Percentiles rank a stretch among this genome's conserved stretches.
Evolutionary conservation across 2,113 vertebrate species (phyloP).

Genomic region (Osmerus mordax): DNA sequence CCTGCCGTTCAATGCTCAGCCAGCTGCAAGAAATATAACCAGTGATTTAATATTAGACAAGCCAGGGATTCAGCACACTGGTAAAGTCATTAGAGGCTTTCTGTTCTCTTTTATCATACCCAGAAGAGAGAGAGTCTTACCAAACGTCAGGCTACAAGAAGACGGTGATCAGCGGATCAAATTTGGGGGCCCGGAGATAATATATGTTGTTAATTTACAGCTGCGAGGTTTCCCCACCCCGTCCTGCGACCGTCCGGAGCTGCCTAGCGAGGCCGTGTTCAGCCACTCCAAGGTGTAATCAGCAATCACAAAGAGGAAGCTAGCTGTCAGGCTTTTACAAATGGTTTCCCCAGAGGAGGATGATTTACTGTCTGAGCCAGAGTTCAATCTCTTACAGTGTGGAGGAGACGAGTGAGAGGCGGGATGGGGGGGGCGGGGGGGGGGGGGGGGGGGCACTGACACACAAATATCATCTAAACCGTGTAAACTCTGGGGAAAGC

Average conservation of each 20-base stretch:
- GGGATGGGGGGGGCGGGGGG: constrained; percentile 5
- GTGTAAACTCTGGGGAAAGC: constrained; percentile 8
- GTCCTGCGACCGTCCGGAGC: constrained; percentile 41
- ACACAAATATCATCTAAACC: constrained; percentile 42
- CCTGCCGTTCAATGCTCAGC: constrained; percentile 38
- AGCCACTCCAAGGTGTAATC: constrained; percentile 64
- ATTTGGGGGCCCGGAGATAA: constrained; percentile 45
- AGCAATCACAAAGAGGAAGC: constrained; percentile 66
- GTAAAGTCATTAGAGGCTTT: constrained; percentile 62
- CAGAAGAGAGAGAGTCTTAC: constrained; percentile 48
- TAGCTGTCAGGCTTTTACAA: constrained; percentile 53
- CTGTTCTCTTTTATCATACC: constrained; percentile 59
- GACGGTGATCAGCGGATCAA: constrained; percentile 47
- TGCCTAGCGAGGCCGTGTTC: constrained; percentile 40
- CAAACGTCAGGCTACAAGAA: constrained; percentile 32
- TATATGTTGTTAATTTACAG: constrained; percentile 64
- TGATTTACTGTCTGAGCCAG: constrained; percentile 54
- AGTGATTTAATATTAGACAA: constrained; percentile 62
- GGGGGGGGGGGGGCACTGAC: constrained; percentile 22
- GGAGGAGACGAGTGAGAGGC: constrained; percentile 1
- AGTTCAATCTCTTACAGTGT: constrained; percentile 36
- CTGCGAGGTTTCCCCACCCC: constrained; percentile 50
- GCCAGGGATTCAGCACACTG: constrained; percentile 51
- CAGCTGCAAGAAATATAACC: constrained; percentile 60
- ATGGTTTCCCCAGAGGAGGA: constrained; percentile 51